Evolutionary conservation across 1,140 invertebrate species (phyloP).

Genomic region (Arctopsyche grandis): DNA sequence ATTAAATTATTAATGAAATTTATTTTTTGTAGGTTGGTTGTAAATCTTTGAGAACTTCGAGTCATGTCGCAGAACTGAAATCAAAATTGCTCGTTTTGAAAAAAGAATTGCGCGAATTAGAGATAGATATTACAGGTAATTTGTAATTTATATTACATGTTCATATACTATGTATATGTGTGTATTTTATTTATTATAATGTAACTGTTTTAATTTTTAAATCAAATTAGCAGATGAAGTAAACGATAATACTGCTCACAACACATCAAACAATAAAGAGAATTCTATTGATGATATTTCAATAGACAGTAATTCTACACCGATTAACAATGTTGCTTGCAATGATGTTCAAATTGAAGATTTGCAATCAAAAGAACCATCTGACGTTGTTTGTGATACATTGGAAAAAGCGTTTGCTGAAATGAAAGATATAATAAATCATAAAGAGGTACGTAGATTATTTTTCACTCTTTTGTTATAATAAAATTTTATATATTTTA

Average conservation of each 20-base stretch:
- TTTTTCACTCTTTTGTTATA: background rate
- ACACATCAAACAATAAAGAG: constrained; percentile 52
- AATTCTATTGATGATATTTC: constrained; percentile 9
- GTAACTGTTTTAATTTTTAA: background rate
- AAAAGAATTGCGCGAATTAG: constrained; percentile 33
- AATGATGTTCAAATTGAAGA: constrained; percentile 14
- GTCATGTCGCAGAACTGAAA: constrained; percentile 61
- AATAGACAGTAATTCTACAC: background rate
- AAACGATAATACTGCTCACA: constrained; percentile 59
- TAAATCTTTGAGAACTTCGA: constrained; percentile 59
- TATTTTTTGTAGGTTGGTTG: constrained; percentile 61
- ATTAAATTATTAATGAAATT: background rate
- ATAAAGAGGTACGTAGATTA: constrained; percentile 9
- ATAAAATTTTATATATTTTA: background rate
- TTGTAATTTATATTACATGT: background rate
- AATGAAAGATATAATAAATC: constrained; percentile 8
- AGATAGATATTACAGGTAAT: constrained; percentile 21
- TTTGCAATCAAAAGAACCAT: background rate
- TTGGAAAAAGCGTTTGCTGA: background rate
- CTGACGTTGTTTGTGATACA: constrained; percentile 1
- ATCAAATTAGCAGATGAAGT: constrained; percentile 43
- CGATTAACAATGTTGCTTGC: background rate
- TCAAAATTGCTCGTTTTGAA: constrained; percentile 58
- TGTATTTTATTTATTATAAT: background rate
- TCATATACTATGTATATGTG: background rate